These are phyloP conservation scores for Aramus guarauna DNA, from an alignment of 2,113 vertebrate genomes.

Conservation along the genomic window DNA sequence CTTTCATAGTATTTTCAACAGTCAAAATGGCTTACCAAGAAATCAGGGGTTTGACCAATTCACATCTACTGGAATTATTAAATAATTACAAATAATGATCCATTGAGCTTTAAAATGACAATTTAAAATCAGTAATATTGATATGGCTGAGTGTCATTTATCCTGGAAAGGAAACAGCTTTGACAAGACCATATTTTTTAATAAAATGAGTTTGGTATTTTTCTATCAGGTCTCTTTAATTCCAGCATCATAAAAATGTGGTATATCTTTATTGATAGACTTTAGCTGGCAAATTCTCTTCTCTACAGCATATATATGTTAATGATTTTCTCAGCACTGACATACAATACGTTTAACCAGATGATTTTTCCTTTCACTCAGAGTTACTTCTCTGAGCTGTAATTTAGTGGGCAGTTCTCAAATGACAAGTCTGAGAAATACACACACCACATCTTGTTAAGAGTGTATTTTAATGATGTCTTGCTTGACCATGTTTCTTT, in stretches of 20 bases:
- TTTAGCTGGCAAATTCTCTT: slow-evolving; percentile 31
- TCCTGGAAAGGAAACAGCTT: slow-evolving; percentile 47
- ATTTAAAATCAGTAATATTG: slow-evolving; percentile 47
- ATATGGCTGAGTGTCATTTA: slow-evolving; percentile 16
- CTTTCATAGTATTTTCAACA: not conserved
- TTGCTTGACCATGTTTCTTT: slow-evolving; percentile 53
- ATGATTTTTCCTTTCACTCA: slow-evolving; percentile 30
- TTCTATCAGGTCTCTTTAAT: slow-evolving; percentile 54
- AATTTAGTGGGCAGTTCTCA: slow-evolving; percentile 63
- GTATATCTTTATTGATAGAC: slow-evolving; percentile 60
- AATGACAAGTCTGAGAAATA: slow-evolving; percentile 43
- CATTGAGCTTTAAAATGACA: slow-evolving; percentile 4
- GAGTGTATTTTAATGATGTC: slow-evolving; percentile 41
- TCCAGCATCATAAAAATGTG: slow-evolving; percentile 46
- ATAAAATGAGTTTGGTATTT: slow-evolving; percentile 31
- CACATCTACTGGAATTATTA: slow-evolving; percentile 10
- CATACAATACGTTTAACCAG: slow-evolving; percentile 52
- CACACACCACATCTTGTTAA: not conserved
- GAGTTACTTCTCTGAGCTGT: slow-evolving; percentile 43
- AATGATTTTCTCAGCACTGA: slow-evolving; percentile 59
- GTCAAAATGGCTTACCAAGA: not conserved
- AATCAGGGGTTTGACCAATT: not conserved
- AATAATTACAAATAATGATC: slow-evolving; percentile 56
- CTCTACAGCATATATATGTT: slow-evolving; percentile 44
- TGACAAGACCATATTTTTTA: slow-evolving; percentile 40